phyloP scores from a whole-genome alignment of 2,888 invertebrate genomes.

The Celastrina argiolus region DNA sequence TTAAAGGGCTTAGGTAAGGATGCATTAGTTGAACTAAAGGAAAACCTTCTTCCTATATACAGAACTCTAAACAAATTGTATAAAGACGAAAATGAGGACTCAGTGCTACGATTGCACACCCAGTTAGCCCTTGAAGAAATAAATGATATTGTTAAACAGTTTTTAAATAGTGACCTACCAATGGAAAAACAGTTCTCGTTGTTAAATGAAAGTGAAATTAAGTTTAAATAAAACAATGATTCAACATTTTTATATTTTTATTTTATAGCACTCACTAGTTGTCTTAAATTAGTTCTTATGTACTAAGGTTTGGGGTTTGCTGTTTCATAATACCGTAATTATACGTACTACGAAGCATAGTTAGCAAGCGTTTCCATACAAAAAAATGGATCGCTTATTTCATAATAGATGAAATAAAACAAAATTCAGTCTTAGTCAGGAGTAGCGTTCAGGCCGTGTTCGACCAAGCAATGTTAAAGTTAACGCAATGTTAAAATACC shows the following conservation, averaged over 20 bases:
- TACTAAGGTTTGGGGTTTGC: not conserved
- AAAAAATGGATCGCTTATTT: not conserved
- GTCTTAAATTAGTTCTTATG: slow-evolving; percentile 21
- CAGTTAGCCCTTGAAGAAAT: slow-evolving; percentile 88
- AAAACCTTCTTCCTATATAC: slow-evolving; percentile 83
- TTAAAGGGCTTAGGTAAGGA: slow-evolving; percentile 86
- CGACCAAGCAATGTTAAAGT: too few relatives aligned
- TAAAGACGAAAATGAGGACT: slow-evolving; percentile 80
- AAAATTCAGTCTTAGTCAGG: not conserved
- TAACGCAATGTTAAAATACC: too few relatives aligned
- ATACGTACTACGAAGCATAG: not conserved
- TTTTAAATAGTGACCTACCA: slow-evolving; percentile 77
- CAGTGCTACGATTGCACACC: slow-evolving; percentile 83
- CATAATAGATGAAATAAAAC: not conserved
- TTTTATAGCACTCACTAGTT: slow-evolving; percentile 14
- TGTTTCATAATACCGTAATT: not conserved
- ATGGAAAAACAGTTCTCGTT: slow-evolving; percentile 78
- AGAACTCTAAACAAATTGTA: slow-evolving; percentile 82
- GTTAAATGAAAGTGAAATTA: slow-evolving; percentile 39
- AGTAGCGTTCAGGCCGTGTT: not conserved
- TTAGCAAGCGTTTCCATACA: not conserved
- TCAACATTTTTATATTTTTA: slow-evolving; percentile 33
- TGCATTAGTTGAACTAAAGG: slow-evolving; percentile 81
- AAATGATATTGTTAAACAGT: slow-evolving; percentile 80
- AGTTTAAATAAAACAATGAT: slow-evolving; percentile 47